A percentile compares a stretch with the other conserved stretches of the same genome.
Evolutionary conservation across 2,797 vertebrate species (phyloP).

Genomic region (Mus caroli): DNA sequence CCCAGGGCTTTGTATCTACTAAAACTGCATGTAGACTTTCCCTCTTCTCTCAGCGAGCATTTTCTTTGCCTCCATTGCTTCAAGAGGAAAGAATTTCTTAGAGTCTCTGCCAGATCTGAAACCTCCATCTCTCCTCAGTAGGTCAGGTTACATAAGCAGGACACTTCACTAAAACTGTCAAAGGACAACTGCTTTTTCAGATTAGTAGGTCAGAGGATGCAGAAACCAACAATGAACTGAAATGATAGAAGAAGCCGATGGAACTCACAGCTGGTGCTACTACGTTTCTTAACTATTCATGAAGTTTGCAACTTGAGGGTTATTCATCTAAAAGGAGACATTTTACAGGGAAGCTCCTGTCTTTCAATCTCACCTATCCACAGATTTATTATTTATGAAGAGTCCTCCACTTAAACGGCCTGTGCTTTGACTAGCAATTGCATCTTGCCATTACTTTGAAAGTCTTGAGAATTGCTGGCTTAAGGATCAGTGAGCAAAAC

Average conservation of each 20-base stretch:
- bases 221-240: not conserved
- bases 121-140: not conserved
- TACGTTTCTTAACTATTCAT: not conserved
- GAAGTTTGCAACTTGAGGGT: not conserved
- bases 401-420: conserved; percentile 1
- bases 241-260: not conserved
- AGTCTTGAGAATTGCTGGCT: not conserved
- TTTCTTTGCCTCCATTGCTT: conserved; percentile 1
- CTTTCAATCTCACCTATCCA: conserved; percentile 34
- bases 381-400: conserved; percentile 58
- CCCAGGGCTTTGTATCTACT: not conserved
- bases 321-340: not conserved
- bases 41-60: not conserved
- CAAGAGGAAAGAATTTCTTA: not conserved
- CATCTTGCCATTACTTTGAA: not conserved
- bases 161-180: not conserved
- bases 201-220: not conserved
- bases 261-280: not conserved
- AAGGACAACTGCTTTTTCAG: conserved; percentile 2
- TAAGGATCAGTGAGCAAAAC: conserved; percentile 43
- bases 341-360: not conserved
- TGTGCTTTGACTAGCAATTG: conserved; percentile 45
- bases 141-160: not conserved
- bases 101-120: conserved; percentile 16
- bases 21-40: not conserved